Percentiles rank a stretch among this genome's conserved stretches.
These are phyloP conservation scores for Erebia aethiops DNA, from an alignment of 2,888 invertebrate species.

Conservation along the genomic window DNA sequence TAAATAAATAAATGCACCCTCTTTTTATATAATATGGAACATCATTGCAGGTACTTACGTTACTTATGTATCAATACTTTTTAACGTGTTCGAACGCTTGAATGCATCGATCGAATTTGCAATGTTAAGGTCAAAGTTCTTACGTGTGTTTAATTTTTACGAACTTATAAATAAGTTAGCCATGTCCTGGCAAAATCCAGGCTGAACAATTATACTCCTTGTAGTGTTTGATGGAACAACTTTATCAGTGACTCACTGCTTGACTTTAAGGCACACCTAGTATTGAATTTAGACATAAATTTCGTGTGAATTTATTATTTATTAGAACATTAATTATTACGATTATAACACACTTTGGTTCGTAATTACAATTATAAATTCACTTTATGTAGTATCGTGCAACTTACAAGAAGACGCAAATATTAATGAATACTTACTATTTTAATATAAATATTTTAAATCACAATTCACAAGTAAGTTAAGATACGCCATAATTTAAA, in stretches of 20 bases:
- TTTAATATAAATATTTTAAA: neutral
- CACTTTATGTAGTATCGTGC: neutral
- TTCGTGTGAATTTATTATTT: neutral
- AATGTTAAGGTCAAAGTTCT: too few species aligned
- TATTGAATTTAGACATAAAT: neutral
- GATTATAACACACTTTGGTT: neutral
- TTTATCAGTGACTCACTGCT: neutral
- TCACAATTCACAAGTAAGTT: neutral
- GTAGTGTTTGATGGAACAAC: too few species aligned
- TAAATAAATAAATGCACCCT: too few species aligned
- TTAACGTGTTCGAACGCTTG: too few species aligned
- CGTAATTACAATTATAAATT: slow-evolving; percentile 4
- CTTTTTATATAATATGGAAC: too few species aligned
- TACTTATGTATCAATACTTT: too few species aligned
- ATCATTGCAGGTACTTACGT: too few species aligned
- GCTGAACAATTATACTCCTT: too few species aligned
- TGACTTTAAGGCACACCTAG: neutral
- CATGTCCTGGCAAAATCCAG: too few species aligned
- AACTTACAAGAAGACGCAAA: neutral
- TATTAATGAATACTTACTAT: slow-evolving; percentile 9
- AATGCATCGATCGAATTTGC: too few species aligned
- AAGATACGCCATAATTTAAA: slow-evolving; percentile 2
- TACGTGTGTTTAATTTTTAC: too few species aligned
- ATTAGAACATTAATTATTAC: slow-evolving; percentile 9
- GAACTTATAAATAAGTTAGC: too few species aligned